Conservation (phyloP, 2,113 vertebrate species). For the Solea senegalensis region DNA sequence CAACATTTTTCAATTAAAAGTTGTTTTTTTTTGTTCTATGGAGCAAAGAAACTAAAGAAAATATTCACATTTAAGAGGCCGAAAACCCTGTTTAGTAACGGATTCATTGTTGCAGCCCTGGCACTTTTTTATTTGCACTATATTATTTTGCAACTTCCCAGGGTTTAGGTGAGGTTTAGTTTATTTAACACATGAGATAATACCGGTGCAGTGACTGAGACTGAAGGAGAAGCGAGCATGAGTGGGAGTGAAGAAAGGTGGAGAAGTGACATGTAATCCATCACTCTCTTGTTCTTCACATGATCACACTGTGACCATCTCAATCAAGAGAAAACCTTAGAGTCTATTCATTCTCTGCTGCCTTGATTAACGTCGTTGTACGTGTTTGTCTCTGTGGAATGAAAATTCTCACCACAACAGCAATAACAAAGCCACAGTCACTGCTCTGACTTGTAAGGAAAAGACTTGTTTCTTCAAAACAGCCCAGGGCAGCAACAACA, state of each 20-base stretch:
- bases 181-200: not conserved
- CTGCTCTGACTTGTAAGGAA: constrained; percentile 31
- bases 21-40: no score
- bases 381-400: constrained; percentile 4
- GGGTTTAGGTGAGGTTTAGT: no score
- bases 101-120: no score
- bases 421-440: not conserved
- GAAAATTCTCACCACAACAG: constrained; percentile 15
- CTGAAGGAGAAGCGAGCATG: constrained; percentile 15
- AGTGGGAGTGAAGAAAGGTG: constrained; percentile 13
- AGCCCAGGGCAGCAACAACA: not conserved
- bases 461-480: not conserved
- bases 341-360: not conserved
- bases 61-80: no score
- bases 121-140: no score
- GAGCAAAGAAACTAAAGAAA: no score
- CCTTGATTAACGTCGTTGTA: not conserved
- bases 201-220: constrained; percentile 13
- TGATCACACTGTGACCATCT: not conserved
- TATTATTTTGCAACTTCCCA: no score
- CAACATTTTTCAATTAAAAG: no score
- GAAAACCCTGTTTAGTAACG: no score
- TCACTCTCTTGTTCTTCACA: not conserved
- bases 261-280: not conserved
- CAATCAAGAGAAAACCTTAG: not conserved